Conservation (phyloP, 2,888 invertebrate genomes). For the Osmoderma eremita region DNA sequence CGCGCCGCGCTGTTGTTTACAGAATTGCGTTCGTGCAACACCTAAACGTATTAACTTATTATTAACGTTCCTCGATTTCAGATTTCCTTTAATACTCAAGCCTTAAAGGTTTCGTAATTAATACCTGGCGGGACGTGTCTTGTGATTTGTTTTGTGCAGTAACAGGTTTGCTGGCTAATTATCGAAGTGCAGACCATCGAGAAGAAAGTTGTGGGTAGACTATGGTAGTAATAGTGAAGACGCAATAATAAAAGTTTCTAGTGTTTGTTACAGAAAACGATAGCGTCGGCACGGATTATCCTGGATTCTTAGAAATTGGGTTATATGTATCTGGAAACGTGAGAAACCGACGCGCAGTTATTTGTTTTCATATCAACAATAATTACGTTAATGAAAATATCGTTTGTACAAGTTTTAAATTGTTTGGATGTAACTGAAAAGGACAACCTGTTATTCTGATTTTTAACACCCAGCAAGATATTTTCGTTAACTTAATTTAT, state of each 20-base stretch:
- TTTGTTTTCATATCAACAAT: no score
- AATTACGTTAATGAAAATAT: no score
- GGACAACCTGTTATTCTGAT: no score
- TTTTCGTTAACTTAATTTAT: no score
- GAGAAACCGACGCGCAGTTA: no score
- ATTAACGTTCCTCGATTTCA: constrained; percentile 7
- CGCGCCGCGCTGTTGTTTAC: neutral
- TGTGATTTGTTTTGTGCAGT: neutral
- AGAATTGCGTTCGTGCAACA: neutral
- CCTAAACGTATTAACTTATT: constrained; percentile 10
- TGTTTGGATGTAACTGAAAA: no score
- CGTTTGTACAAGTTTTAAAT: no score
- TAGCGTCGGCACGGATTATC: neutral
- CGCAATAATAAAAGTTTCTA: constrained; percentile 1
- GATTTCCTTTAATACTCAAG: constrained; percentile 4
- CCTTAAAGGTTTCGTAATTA: constrained; percentile 6
- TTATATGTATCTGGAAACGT: no score
- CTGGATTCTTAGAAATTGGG: neutral
- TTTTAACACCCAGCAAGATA: no score
- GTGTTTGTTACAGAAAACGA: constrained; percentile 3
- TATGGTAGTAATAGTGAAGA: neutral
- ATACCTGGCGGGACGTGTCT: neutral
- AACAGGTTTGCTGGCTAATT: constrained; percentile 12
- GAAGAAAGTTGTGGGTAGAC: constrained; percentile 11
- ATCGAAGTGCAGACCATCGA: constrained; percentile 7